phyloP scores from a whole-genome alignment of 2,888 invertebrate genomes.

The Teleogryllus oceanicus region DNA sequence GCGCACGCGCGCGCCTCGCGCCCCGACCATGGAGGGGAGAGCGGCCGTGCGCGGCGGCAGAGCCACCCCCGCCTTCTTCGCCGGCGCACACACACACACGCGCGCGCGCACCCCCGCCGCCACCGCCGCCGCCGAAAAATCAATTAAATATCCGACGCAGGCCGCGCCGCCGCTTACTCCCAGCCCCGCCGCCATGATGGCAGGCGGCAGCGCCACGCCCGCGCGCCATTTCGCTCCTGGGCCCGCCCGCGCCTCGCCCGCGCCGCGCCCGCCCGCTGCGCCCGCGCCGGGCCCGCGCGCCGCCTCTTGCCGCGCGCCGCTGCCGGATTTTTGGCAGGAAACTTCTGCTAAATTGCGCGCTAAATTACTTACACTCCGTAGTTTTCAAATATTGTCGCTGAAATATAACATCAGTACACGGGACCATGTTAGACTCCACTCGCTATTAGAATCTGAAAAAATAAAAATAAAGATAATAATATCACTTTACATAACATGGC shows the following conservation, averaged over 20 bases:
- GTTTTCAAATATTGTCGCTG: no score
- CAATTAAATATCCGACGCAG: background rate
- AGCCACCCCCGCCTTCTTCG: background rate
- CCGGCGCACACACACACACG: background rate
- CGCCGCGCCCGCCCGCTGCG: background rate
- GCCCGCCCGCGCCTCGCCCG: background rate
- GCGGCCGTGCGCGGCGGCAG: background rate
- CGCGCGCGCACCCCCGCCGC: no score
- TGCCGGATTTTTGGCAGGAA: background rate
- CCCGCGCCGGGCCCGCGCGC: background rate
- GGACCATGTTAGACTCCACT: no score
- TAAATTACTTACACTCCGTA: no score
- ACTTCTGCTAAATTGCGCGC: background rate
- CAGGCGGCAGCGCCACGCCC: conserved; percentile 1
- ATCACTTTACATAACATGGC: no score
- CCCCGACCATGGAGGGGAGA: background rate
- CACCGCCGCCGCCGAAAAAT: background rate
- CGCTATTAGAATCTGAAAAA: no score
- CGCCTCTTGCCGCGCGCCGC: background rate
- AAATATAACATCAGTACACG: no score
- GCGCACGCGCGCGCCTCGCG: background rate
- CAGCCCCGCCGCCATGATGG: background rate
- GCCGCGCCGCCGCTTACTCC: background rate
- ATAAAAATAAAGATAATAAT: no score
- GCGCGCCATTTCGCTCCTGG: background rate